phyloP scores from a whole-genome alignment of 2,888 invertebrate genomes.

The Busseola fusca region DNA sequence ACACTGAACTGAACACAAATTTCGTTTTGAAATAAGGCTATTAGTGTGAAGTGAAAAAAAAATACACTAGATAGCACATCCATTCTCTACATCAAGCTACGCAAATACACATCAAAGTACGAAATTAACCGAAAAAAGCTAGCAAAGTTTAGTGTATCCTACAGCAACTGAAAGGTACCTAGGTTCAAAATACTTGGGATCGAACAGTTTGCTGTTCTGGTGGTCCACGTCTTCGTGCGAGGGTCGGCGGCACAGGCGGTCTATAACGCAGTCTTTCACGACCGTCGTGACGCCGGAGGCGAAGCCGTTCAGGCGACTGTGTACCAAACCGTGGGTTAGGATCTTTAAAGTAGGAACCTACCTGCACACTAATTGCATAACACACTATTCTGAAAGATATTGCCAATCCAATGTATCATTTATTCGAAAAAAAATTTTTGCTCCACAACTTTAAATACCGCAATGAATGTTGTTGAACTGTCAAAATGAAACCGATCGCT shows the following conservation, averaged over 20 bases:
- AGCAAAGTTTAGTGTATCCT: slow-evolving; percentile 67
- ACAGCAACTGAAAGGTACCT: slow-evolving; percentile 89
- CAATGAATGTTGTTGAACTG: too few species aligned
- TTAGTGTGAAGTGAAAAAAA: not conserved
- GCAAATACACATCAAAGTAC: slow-evolving; percentile 48
- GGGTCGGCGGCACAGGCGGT: slow-evolving; percentile 87
- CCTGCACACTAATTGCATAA: not conserved
- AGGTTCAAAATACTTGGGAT: slow-evolving; percentile 91
- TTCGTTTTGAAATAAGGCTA: not conserved
- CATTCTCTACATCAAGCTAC: slow-evolving; percentile 37
- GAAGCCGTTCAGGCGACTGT: slow-evolving; percentile 92
- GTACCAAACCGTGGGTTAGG: slow-evolving; percentile 30
- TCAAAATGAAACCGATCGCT: too few species aligned
- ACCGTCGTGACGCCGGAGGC: slow-evolving; percentile 92
- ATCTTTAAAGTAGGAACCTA: not conserved
- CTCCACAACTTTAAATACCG: too few species aligned
- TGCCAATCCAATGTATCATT: not conserved
- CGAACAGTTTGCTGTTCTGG: slow-evolving; percentile 86
- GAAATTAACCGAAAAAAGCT: slow-evolving; percentile 62
- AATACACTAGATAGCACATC: not conserved
- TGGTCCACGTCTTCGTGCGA: slow-evolving; percentile 80
- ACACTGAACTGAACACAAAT: not conserved
- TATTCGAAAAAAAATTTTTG: too few species aligned
- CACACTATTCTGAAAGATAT: not conserved
- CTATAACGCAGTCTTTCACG: slow-evolving; percentile 91